Conservation (phyloP, 2,113 vertebrate genomes). For the Thalassoma bifasciatum region DNA sequence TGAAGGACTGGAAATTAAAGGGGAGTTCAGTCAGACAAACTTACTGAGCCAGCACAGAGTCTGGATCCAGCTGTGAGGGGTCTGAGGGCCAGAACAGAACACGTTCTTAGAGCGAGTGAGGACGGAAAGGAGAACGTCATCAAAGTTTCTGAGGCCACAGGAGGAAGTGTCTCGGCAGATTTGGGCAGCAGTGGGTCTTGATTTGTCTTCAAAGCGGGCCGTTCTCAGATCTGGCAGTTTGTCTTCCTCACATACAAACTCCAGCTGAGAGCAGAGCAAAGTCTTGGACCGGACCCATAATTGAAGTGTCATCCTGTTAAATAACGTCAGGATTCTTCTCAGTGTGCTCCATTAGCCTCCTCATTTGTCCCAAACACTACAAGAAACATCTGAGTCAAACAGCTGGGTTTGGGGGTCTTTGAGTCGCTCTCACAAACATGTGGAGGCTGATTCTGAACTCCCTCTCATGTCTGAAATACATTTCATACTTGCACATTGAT, state of each 20-base stretch:
- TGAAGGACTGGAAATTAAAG: neutral
- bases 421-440: neutral
- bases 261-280: conserved; percentile 37
- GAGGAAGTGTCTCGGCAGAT: conserved; percentile 20
- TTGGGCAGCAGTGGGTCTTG: neutral
- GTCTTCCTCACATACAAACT: conserved; percentile 15
- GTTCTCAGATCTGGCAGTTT: conserved; percentile 24
- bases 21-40: neutral
- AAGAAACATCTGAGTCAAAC: neutral
- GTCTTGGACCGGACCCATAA: conserved; percentile 13
- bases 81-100: neutral
- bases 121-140: conserved; percentile 6
- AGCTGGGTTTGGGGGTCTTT: neutral
- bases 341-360: neutral
- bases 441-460: neutral
- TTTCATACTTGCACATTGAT: neutral
- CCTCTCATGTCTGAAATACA: neutral
- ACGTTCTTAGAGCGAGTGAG: conserved; percentile 2
- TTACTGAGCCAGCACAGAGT: conserved; percentile 15
- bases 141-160: conserved; percentile 7
- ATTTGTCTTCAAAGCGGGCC: conserved; percentile 37
- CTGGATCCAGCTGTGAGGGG: conserved; percentile 12
- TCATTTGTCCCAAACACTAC: conserved; percentile 6
- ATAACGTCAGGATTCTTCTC: neutral
- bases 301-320: conserved; percentile 31